Evolutionary conservation across 2,797 vertebrate genomes (phyloP).

Genomic region (Enteromius mattozi): DNA sequence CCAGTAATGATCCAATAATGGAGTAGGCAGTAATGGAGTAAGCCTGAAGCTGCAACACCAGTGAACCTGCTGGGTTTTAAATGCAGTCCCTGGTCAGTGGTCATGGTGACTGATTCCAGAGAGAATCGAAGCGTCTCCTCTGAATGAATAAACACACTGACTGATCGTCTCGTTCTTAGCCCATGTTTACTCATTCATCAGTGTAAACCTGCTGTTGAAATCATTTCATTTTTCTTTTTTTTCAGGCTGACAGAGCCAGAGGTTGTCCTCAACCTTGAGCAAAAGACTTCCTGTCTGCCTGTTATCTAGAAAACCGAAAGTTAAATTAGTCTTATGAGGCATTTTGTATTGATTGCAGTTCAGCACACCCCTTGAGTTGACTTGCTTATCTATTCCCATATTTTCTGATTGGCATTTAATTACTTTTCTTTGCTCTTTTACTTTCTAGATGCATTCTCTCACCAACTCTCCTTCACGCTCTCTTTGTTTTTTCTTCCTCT

Average conservation of each 20-base stretch:
- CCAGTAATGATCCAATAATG: conserved; percentile 40
- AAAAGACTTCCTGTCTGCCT: conserved; percentile 33
- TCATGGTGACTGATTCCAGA: conserved; percentile 33
- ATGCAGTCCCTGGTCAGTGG: conserved; percentile 38
- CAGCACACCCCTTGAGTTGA: conserved; percentile 26
- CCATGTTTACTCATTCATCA: conserved; percentile 58
- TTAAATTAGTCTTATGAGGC: conserved; percentile 53
- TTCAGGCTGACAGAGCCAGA: conserved; percentile 27
- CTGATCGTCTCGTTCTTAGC: conserved; percentile 50
- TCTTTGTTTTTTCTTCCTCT: conserved; percentile 6
- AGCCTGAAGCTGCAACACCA: conserved; percentile 37
- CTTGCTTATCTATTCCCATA: conserved; percentile 56
- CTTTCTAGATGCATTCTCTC: conserved; percentile 26
- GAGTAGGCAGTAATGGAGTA: conserved; percentile 41
- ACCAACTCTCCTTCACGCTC: not conserved
- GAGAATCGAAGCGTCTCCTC: conserved; percentile 23
- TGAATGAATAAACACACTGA: conserved; percentile 60
- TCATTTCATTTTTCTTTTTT: conserved; percentile 43
- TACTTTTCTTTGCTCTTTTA: conserved; percentile 42
- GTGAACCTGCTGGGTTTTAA: conserved; percentile 37
- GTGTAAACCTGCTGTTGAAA: conserved; percentile 19
- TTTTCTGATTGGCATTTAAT: conserved; percentile 55
- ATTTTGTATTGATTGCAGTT: conserved; percentile 55
- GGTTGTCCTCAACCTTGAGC: conserved; percentile 53
- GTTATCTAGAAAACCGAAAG: conserved; percentile 46